These are phyloP conservation scores for Ladona fulva DNA, from an alignment of 1,140 invertebrate species.

Conservation along the genomic window DNA sequence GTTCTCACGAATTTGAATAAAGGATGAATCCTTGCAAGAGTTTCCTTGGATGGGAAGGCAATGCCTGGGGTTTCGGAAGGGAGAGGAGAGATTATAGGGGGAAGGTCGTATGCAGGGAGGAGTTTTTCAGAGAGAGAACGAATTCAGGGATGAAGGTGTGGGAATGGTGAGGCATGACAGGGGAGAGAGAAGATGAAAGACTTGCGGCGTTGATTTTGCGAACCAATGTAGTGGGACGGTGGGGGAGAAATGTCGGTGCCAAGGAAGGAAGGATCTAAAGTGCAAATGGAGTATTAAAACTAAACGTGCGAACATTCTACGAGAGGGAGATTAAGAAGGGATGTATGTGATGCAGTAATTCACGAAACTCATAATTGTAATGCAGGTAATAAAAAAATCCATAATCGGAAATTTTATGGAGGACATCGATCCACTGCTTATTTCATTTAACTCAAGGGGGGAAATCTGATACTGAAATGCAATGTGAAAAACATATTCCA, in stretches of 20 bases:
- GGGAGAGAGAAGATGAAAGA: not conserved
- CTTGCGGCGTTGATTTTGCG: not conserved
- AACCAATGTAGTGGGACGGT: not conserved
- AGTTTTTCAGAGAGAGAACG: not conserved
- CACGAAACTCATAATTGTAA: too few species aligned
- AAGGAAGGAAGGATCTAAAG: not conserved
- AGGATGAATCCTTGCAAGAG: not conserved
- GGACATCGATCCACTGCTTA: too few species aligned
- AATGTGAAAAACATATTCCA: too few species aligned
- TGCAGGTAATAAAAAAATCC: too few species aligned
- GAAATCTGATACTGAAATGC: too few species aligned
- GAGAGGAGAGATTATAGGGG: not conserved
- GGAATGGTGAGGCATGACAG: not conserved
- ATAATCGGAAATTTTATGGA: too few species aligned
- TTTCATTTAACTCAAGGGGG: too few species aligned
- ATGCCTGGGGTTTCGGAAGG: not conserved
- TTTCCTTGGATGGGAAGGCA: not conserved
- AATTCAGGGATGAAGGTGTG: not conserved
- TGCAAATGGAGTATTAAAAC: too few species aligned
- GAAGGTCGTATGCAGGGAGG: not conserved
- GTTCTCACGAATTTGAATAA: conserved; percentile 2
- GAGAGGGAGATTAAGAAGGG: too few species aligned
- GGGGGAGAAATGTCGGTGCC: not conserved
- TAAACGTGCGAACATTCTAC: too few species aligned
- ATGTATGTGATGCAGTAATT: too few species aligned